phyloP scores from a whole-genome alignment of 2,113 vertebrate genomes.

The Neoarius graeffei region DNA sequence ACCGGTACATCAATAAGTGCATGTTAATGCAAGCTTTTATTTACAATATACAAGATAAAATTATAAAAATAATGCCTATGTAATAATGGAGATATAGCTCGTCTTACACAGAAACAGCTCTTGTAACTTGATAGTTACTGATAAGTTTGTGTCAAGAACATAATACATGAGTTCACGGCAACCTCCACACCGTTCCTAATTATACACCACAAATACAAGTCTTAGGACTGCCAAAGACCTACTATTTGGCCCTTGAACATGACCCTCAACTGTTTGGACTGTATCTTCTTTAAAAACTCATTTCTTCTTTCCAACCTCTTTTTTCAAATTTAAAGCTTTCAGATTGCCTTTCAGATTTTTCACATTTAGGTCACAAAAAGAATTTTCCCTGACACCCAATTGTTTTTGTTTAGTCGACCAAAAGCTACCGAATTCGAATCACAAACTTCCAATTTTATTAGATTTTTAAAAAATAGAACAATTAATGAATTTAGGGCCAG shows the following conservation, averaged over 20 bases:
- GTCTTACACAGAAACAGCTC: neutral
- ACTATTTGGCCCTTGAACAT: neutral
- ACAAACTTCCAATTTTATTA: no score
- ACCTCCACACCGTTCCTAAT: neutral
- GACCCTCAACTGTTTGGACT: neutral
- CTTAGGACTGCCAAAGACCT: neutral
- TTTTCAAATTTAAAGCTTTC: neutral
- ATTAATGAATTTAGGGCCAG: no score
- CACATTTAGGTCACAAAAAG: no score
- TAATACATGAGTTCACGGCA: neutral
- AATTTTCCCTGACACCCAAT: no score
- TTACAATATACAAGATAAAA: neutral
- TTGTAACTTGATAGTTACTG: neutral
- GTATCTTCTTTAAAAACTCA: neutral
- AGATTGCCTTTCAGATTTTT: no score
- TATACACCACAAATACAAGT: neutral
- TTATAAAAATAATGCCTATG: neutral
- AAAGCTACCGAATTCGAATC: no score
- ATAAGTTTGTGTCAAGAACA: neutral
- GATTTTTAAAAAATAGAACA: no score
- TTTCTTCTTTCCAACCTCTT: neutral
- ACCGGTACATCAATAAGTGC: neutral
- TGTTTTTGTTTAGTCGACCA: no score
- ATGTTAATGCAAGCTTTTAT: neutral
- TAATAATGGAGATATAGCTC: neutral